Conservation (phyloP, 2,797 vertebrate genomes). For the Echiichthys vipera region DNA sequence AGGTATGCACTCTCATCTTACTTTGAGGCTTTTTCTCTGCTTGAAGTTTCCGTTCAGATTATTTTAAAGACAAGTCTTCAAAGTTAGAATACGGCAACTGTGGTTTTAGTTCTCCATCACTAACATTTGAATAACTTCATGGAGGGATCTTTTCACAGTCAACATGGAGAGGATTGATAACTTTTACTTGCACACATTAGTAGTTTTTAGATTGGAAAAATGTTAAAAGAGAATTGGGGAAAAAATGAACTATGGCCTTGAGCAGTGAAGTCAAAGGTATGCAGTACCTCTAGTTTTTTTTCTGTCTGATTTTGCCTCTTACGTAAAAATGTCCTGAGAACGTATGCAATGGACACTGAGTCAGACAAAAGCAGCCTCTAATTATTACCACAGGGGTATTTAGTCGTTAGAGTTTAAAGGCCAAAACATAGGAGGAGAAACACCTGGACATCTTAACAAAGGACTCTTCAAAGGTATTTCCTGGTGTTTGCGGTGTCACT, state of each 20-base stretch:
- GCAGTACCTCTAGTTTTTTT: not conserved
- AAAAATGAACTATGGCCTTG: not conserved
- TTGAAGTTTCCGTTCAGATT: not conserved
- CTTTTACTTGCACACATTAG: not conserved
- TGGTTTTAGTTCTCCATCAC: not conserved
- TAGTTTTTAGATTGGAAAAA: not conserved
- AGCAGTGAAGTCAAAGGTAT: not conserved
- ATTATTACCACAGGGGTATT: conserved; percentile 1
- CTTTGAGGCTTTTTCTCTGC: not conserved
- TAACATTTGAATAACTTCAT: not conserved
- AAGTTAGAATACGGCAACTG: not conserved
- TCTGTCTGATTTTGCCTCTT: not conserved
- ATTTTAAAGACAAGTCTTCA: not conserved
- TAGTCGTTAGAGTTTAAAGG: conserved; percentile 1
- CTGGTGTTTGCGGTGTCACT: not conserved
- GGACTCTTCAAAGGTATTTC: not conserved
- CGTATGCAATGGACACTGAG: not conserved
- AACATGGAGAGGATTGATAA: not conserved
- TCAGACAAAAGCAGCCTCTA: conserved; percentile 1
- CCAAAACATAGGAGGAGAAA: not conserved
- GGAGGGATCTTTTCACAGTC: not conserved
- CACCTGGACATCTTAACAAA: not conserved
- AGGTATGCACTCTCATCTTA: not conserved
- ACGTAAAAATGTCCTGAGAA: not conserved
- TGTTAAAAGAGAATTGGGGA: not conserved